Percentiles rank a stretch among this genome's conserved stretches.
phyloP scores from a whole-genome alignment of 2,113 vertebrate genomes.

The Vidua chalybeata region DNA sequence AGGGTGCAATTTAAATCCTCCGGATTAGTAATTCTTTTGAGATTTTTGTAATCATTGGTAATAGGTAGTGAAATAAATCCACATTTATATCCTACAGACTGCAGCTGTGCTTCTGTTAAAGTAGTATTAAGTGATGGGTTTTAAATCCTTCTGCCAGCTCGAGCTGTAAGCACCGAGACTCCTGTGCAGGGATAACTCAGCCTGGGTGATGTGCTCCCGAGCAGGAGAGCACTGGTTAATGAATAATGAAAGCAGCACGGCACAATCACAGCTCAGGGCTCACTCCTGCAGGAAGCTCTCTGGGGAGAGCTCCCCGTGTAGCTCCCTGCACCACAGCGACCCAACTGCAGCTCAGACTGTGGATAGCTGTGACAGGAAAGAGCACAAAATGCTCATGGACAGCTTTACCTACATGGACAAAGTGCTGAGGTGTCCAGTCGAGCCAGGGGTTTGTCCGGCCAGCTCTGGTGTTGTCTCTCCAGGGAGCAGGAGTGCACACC shows the following conservation, averaged over 20 bases:
- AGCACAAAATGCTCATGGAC: neutral
- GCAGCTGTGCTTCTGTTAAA: constrained; percentile 56
- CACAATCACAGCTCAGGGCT: neutral
- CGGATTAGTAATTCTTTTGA: constrained; percentile 53
- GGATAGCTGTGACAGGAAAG: neutral
- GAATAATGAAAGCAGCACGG: constrained; percentile 33
- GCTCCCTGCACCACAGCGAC: neutral
- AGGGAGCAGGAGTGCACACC: neutral
- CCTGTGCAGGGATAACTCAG: constrained; percentile 6
- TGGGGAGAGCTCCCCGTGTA: neutral
- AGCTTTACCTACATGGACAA: neutral
- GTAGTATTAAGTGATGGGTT: constrained; percentile 5
- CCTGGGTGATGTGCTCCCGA: neutral
- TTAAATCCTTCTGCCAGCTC: constrained; percentile 52
- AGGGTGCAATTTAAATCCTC: constrained; percentile 52
- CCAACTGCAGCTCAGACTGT: fast-evolving
- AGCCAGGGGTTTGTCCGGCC: fast-evolving
- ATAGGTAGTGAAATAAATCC: constrained; percentile 65
- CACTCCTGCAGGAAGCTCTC: neutral
- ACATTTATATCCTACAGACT: constrained; percentile 39
- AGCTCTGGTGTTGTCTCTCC: neutral
- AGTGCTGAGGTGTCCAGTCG: neutral
- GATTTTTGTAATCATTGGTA: constrained; percentile 57
- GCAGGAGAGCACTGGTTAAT: neutral
- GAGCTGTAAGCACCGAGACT: neutral